Evolutionary conservation across 2,888 invertebrate genomes (phyloP), one percentile per base, ranked within the genome.

Genomic region (Habroteleia sp.): DNA sequence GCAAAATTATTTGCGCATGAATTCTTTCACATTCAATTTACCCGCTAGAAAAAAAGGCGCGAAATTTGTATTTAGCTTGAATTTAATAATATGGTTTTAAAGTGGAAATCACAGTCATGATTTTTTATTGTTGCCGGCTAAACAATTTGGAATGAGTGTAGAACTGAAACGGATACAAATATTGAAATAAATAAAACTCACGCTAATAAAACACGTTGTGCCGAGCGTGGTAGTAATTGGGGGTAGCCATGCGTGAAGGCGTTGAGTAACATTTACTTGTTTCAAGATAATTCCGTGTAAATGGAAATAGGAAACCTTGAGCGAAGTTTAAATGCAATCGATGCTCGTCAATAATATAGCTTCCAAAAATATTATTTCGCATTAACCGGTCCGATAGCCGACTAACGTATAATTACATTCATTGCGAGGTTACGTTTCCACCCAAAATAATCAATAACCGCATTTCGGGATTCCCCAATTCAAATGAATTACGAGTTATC

Each of bases 211-310:
- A 60, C 58, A 50, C 72, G 52, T 60, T 54, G 60, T 44, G 33
- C 41, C 7, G 37, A 68, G 66, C 60, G 60, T 60, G 60, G 74
- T 66, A 54, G 60, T 74, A 74, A 74, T 74, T 74, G 68, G 50
- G 63, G 56, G 68, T 68, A 74, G 48, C 74, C 68, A 74, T 74
- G 68, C 74, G 63, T 68, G 68, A 66, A 68, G 68, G 62, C 66
- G 73, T 52, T 60, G 66, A 66, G 66, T 54, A 73, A 73, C 66
- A 73, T 66, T 73, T 73, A 46, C 65, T 73, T 66, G 73, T 58
- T 44, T 44, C 11, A 17, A 73, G 73, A 73, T 66, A 73, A 73
- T 58, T 11, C 20, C 16, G 63, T 52, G 58, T 65, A 66, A 73
- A 73, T 73, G 73, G 23, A 66, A 73, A 73, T 46, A 17, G 52